Conservation (phyloP, 1,140 invertebrate genomes). For the Cardiocondyla obscurior region DNA sequence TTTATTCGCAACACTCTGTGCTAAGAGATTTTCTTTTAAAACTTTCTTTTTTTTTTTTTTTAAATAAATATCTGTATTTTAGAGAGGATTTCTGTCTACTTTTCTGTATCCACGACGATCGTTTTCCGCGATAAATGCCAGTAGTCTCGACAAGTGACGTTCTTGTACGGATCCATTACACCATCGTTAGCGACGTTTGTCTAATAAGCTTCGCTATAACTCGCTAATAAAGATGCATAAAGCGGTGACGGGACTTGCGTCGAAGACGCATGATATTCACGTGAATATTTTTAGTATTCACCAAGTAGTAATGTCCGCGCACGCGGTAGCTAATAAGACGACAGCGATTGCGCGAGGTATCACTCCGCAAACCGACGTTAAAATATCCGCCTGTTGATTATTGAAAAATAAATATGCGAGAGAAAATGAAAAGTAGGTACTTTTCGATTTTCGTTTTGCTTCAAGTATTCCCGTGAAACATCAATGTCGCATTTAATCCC, state of each 20-base stretch:
- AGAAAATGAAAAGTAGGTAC: constrained; percentile 78
- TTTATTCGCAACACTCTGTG: not conserved
- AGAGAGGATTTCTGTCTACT: not conserved
- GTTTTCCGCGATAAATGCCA: constrained; percentile 20
- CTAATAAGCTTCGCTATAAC: constrained; percentile 46
- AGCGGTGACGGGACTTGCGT: constrained; percentile 8
- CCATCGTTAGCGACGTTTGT: constrained; percentile 46
- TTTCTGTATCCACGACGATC: not conserved
- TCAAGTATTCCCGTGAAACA: not conserved
- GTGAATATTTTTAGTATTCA: constrained; percentile 73
- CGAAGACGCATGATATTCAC: not conserved
- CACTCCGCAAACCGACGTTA: constrained; percentile 63
- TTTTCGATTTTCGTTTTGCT: constrained; percentile 45
- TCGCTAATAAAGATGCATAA: constrained; percentile 42
- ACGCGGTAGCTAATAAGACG: constrained; percentile 73
- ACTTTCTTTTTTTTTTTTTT: not conserved
- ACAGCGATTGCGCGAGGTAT: constrained; percentile 76
- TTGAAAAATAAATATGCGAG: constrained; percentile 76
- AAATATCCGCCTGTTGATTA: constrained; percentile 78
- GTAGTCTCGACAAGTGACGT: constrained; percentile 29
- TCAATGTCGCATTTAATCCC: not conserved
- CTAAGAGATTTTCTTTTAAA: not conserved
- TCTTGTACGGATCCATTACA: constrained; percentile 26
- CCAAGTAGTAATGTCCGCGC: constrained; percentile 50
- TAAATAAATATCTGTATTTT: not conserved